Conservation (phyloP, 2,888 invertebrate genomes). For the Limnephilus auricula region DNA sequence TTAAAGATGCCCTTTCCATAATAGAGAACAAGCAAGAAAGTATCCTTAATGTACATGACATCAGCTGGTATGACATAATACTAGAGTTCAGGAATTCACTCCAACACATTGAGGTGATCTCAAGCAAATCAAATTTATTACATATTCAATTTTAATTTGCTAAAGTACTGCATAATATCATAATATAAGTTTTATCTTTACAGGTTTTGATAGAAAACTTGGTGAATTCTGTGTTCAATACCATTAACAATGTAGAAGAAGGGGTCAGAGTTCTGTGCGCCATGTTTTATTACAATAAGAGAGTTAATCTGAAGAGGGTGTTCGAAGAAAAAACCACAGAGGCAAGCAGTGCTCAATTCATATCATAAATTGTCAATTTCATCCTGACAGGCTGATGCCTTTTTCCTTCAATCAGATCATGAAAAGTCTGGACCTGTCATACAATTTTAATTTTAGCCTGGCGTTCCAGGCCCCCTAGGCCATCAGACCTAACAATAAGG, state of each 20-base stretch:
- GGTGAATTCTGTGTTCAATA: slow-evolving; percentile 86
- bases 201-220: slow-evolving; percentile 91
- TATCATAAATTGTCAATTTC: neutral
- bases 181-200: slow-evolving; percentile 67
- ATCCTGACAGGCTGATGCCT: neutral
- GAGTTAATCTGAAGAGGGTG: slow-evolving; percentile 83
- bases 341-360: slow-evolving; percentile 70
- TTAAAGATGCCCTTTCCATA: slow-evolving; percentile 80
- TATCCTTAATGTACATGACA: slow-evolving; percentile 87
- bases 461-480: neutral
- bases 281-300: slow-evolving; percentile 86
- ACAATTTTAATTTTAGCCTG: neutral
- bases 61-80: slow-evolving; percentile 90
- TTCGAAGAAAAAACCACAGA: slow-evolving; percentile 83
- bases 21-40: slow-evolving; percentile 80
- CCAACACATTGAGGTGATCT: slow-evolving; percentile 79
- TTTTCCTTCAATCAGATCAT: neutral
- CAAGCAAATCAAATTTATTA: neutral
- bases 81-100: slow-evolving; percentile 79
- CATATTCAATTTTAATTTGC: neutral
- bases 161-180: neutral
- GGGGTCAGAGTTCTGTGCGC: slow-evolving; percentile 87
- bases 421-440: neutral
- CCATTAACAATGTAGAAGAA: slow-evolving; percentile 88
- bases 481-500: too few species aligned